These are phyloP conservation scores for Atlantisia rogersi DNA, from an alignment of 2,113 vertebrate genomes.

Conservation along the genomic window DNA sequence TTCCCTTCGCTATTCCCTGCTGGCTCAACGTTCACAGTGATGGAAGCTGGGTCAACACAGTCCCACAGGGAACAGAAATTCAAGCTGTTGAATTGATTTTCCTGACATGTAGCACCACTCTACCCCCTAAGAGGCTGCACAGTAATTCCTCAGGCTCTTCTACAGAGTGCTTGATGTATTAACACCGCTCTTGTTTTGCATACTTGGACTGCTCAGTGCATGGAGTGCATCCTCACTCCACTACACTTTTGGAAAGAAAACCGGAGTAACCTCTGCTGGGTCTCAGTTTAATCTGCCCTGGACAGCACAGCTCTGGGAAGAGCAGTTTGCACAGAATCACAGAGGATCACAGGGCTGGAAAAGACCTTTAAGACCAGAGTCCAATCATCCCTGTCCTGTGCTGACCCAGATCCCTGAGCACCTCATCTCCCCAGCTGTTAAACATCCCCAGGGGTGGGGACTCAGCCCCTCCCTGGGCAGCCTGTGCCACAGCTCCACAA, in stretches of 20 bases:
- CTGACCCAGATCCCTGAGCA: too few relatives aligned
- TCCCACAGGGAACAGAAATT: background rate
- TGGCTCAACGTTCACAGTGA: background rate
- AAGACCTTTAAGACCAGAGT: too few relatives aligned
- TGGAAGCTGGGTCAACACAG: fast-evolving
- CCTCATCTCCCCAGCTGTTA: too few relatives aligned
- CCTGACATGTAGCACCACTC: background rate
- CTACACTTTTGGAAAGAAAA: fast-evolving
- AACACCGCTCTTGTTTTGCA: background rate
- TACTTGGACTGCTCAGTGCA: background rate
- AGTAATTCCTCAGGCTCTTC: background rate
- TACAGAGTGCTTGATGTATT: fast-evolving
- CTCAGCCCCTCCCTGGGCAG: too few relatives aligned
- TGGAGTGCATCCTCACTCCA: background rate
- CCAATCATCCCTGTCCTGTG: too few relatives aligned
- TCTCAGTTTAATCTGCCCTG: fast-evolving
- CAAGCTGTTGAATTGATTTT: background rate
- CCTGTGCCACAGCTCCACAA: too few relatives aligned
- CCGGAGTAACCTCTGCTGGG: background rate
- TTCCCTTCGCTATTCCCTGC: background rate
- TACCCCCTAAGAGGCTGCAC: background rate
- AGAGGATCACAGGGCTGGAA: too few relatives aligned
- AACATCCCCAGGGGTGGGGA: too few relatives aligned
- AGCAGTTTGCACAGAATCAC: background rate
- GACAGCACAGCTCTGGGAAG: fast-evolving